These are phyloP conservation scores for Penaeus monodon DNA, from an alignment of 2,888 invertebrate genomes.

Conservation along the genomic window DNA sequence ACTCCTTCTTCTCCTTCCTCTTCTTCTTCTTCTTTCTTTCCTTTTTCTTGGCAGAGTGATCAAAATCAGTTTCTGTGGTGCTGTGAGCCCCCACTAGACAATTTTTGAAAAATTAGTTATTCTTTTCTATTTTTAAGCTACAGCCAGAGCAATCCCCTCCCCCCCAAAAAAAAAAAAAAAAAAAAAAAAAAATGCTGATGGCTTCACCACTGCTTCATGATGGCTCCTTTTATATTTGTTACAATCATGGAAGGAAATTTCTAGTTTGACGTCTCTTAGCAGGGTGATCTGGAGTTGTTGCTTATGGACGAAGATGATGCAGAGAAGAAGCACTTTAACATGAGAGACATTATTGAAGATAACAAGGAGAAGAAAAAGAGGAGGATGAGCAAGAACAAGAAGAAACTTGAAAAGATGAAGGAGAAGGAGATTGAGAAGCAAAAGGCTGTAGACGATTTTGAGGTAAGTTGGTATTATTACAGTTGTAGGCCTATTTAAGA, in stretches of 20 bases:
- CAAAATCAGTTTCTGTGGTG: no score
- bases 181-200: no score
- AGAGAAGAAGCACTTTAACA: conserved; percentile 65
- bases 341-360: conserved; percentile 63
- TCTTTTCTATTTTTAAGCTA: no score
- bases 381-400: conserved; percentile 10
- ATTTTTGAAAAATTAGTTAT: no score
- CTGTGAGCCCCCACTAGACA: no score
- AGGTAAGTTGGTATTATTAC: conserved; percentile 13
- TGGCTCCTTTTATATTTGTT: no score
- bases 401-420: conserved; percentile 24
- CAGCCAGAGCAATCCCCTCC: no score
- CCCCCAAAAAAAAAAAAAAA: no score
- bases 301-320: conserved; percentile 70
- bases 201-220: no score
- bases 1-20: no score
- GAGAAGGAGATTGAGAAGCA: conserved; percentile 23
- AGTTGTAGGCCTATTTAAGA: background rate
- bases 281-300: conserved; percentile 69
- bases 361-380: conserved; percentile 38
- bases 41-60: background rate
- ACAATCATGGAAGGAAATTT: no score
- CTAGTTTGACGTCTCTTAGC: background rate
- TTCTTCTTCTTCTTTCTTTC: background rate
- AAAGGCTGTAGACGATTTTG: conserved; percentile 24